These are phyloP conservation scores for Hirtodrosophila histrioides DNA, from an alignment of 2,888 invertebrate species.

Conservation along the genomic window DNA sequence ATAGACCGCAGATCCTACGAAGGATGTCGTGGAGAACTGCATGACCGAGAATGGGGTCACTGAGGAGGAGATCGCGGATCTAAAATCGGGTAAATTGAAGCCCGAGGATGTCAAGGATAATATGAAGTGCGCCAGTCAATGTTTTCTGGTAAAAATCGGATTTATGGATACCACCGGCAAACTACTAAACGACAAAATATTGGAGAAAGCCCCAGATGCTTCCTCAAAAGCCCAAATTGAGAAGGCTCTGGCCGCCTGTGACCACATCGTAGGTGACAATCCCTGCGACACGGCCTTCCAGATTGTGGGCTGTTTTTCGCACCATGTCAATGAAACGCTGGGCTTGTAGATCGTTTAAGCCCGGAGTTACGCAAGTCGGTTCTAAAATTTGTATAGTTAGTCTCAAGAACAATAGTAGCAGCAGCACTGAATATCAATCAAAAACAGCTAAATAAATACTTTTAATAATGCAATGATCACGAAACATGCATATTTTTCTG, in stretches of 20 bases:
- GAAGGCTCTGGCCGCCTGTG: slow-evolving; percentile 32
- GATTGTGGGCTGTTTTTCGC: slow-evolving; percentile 40
- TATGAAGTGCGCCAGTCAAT: slow-evolving; percentile 55
- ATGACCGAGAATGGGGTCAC: slow-evolving; percentile 48
- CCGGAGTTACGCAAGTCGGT: not conserved
- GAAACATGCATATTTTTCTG: too few species aligned
- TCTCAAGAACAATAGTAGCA: too few species aligned
- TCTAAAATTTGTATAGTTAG: too few species aligned
- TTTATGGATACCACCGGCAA: slow-evolving; percentile 48
- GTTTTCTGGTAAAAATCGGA: slow-evolving; percentile 43
- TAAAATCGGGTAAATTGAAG: slow-evolving; percentile 45
- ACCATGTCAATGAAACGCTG: not conserved
- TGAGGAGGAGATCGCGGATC: slow-evolving; percentile 33
- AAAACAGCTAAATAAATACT: too few species aligned
- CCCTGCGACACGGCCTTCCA: slow-evolving; percentile 58
- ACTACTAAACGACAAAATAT: slow-evolving; percentile 28
- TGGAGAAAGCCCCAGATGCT: slow-evolving; percentile 5
- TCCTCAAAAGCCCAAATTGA: not conserved
- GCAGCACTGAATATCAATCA: too few species aligned
- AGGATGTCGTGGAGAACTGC: slow-evolving; percentile 20
- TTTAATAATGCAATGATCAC: too few species aligned
- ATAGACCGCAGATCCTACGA: slow-evolving; percentile 10
- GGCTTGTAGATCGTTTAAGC: not conserved
- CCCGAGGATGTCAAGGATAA: slow-evolving; percentile 43
- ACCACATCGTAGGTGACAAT: slow-evolving; percentile 39